Percentiles rank a stretch among this genome's conserved stretches.
Conservation (phyloP, 2,888 invertebrate species). For the Acanthoscelides obtectus region DNA sequence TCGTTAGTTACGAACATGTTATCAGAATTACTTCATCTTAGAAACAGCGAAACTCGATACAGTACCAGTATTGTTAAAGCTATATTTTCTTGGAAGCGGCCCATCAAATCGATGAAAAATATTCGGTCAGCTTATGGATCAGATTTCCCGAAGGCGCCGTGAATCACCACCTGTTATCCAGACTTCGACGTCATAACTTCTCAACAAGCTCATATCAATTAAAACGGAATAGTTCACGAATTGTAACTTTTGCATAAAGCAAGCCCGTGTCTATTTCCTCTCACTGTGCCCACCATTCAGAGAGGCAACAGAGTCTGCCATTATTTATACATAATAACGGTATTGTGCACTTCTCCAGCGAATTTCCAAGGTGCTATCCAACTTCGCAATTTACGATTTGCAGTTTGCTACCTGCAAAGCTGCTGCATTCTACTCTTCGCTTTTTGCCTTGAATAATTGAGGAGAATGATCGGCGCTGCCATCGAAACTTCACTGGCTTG, state of each 20-base stretch:
- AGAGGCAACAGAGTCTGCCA: not conserved
- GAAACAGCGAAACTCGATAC: too few relatives aligned
- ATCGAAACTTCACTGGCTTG: not conserved
- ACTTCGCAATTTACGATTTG: not conserved
- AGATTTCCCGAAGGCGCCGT: too few relatives aligned
- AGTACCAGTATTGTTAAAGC: too few relatives aligned
- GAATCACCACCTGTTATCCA: too few relatives aligned
- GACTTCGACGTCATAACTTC: too few relatives aligned
- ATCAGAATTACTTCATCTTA: too few relatives aligned
- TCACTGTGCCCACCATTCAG: not conserved
- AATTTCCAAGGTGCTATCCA: not conserved
- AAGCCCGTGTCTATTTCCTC: not conserved
- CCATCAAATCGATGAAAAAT: too few relatives aligned
- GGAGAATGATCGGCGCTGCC: not conserved
- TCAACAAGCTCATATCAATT: too few relatives aligned
- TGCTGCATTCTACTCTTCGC: not conserved
- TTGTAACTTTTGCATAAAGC: not conserved
- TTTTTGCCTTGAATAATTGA: not conserved
- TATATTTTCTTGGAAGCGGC: too few relatives aligned
- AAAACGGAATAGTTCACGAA: too few relatives aligned
- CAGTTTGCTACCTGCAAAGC: not conserved
- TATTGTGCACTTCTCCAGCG: not conserved
- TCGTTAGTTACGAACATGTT: too few relatives aligned
- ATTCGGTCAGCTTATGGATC: too few relatives aligned
- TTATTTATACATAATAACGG: not conserved